These are phyloP conservation scores for Falco punctatus DNA, from an alignment of 2,113 vertebrate species.

Conservation along the genomic window DNA sequence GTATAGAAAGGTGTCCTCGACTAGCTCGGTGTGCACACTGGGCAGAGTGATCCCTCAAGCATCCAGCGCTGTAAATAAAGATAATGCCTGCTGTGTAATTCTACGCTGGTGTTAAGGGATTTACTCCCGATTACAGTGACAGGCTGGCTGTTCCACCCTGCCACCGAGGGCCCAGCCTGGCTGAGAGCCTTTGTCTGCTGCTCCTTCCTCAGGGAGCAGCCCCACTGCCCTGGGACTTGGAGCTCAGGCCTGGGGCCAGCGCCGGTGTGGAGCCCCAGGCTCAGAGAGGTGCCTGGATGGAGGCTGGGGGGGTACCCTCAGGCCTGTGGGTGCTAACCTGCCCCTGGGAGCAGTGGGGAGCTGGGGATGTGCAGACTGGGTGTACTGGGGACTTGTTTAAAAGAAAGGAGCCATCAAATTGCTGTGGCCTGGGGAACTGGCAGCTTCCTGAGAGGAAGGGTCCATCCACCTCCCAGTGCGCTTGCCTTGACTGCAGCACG, in stretches of 20 bases:
- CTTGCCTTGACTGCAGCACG: rapidly evolving
- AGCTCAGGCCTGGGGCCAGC: neutral
- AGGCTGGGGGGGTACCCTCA: no score
- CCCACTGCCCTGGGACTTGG: rapidly evolving
- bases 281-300: neutral
- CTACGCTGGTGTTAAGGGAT: no score
- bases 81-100: no score
- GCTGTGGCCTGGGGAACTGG: rapidly evolving
- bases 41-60: no score
- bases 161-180: neutral
- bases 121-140: no score
- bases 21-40: no score
- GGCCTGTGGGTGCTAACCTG: neutral
- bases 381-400: neutral
- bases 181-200: rapidly evolving
- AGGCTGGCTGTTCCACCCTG: neutral
- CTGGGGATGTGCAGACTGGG: neutral
- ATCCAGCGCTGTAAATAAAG: no score
- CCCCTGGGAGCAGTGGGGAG: neutral
- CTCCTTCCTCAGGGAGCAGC: neutral
- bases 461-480: rapidly evolving
- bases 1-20: no score
- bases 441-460: neutral
- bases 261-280: neutral
- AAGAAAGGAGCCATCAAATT: neutral